phyloP scores from a whole-genome alignment of 2,113 vertebrate genomes.

The Nothoprocta pentlandii region DNA sequence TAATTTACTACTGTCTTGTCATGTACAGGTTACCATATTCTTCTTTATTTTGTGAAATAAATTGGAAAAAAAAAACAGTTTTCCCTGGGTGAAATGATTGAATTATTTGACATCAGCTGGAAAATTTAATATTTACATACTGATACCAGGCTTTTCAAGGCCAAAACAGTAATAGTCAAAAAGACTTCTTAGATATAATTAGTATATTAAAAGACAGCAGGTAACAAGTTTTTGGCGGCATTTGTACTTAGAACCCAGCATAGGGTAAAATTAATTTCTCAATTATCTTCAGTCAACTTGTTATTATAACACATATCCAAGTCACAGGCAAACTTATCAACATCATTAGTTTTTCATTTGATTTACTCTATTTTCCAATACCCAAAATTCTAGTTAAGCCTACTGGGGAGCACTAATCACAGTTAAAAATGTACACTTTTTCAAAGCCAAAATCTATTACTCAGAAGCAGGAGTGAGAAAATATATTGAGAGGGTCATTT shows the following conservation, averaged over 20 bases:
- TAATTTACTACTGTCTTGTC: background rate
- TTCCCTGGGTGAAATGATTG: background rate
- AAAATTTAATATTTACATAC: slow-evolving; percentile 17
- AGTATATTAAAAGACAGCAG: slow-evolving; percentile 54
- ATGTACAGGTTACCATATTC: background rate
- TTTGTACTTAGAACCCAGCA: slow-evolving; percentile 50
- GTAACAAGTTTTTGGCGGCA: slow-evolving; percentile 19
- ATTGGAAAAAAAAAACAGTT: background rate
- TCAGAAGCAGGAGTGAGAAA: slow-evolving; percentile 21
- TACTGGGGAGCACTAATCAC: slow-evolving; percentile 53
- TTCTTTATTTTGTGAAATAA: background rate
- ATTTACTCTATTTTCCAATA: background rate
- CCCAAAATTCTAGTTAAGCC: background rate
- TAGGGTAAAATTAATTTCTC: slow-evolving; percentile 57
- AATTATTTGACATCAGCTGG: background rate
- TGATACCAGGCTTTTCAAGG: background rate
- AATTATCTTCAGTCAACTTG: slow-evolving; percentile 35
- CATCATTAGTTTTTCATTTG: slow-evolving; percentile 2
- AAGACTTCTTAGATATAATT: slow-evolving; percentile 28
- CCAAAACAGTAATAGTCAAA: background rate
- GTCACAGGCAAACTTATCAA: slow-evolving; percentile 15
- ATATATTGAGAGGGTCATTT: background rate
- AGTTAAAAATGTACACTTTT: background rate
- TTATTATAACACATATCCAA: slow-evolving; percentile 40
- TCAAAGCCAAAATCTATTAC: slow-evolving; percentile 2